Evolutionary conservation across 2,797 vertebrate genomes (phyloP).

Genomic region (Champsocephalus esox): DNA sequence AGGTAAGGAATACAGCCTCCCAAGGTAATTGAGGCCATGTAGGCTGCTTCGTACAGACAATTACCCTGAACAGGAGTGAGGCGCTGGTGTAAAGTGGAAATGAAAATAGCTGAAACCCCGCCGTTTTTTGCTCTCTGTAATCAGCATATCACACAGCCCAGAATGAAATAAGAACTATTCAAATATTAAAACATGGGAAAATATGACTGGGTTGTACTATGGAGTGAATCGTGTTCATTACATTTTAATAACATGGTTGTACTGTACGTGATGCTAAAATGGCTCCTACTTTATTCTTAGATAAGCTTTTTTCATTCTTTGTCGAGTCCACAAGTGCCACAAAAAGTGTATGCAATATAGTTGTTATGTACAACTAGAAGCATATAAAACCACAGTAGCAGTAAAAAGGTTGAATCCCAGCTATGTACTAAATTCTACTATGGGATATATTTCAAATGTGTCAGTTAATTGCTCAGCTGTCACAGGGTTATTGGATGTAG

Average conservation of each 20-base stretch:
- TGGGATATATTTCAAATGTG: conserved; percentile 39
- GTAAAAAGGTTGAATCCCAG: conserved; percentile 32
- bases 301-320: conserved; percentile 3
- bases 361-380: conserved; percentile 10
- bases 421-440: conserved; percentile 24
- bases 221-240: background rate
- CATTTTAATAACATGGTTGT: conserved; percentile 24
- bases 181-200: conserved; percentile 17
- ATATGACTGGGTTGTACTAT: conserved; percentile 12
- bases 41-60: conserved; percentile 51
- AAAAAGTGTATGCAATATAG: background rate
- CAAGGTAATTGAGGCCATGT: conserved; percentile 70
- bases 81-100: conserved; percentile 41
- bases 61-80: conserved; percentile 41
- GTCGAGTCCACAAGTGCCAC: background rate
- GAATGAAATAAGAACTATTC: conserved; percentile 39
- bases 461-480: conserved; percentile 54
- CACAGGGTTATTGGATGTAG: conserved; percentile 37
- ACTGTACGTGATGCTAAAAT: conserved; percentile 7
- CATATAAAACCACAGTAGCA: conserved; percentile 3
- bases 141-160: conserved; percentile 32
- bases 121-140: conserved; percentile 24
- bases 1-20: conserved; percentile 61
- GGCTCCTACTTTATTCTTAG: background rate
- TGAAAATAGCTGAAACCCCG: conserved; percentile 46